Percentiles rank a stretch among this genome's conserved stretches.
Evolutionary conservation across 1,140 invertebrate species (phyloP).

Genomic region (Caenorhabditis brenneri): DNA sequence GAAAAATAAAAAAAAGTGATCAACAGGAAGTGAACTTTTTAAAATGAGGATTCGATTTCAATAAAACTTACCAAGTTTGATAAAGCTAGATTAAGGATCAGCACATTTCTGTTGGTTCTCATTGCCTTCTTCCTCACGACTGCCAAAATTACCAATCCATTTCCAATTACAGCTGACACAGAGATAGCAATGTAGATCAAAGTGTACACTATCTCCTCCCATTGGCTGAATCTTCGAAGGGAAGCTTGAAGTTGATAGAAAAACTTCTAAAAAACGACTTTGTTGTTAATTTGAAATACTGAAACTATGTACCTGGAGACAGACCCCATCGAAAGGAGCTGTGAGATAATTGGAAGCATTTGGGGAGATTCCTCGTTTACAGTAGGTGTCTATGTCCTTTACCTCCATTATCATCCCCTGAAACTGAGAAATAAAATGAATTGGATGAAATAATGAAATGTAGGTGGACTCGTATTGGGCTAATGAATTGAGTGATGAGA

Average conservation of each 20-base stretch:
- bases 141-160: constrained; percentile 69
- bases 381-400: constrained; percentile 63
- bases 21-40: background rate
- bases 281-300: background rate
- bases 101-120: constrained; percentile 71
- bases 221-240: constrained; percentile 61
- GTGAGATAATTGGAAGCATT: constrained; percentile 46
- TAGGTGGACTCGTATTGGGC: background rate
- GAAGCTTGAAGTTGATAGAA: constrained; percentile 62
- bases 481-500: background rate
- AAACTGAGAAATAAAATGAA: constrained; percentile 35
- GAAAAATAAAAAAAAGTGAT: background rate
- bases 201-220: constrained; percentile 68
- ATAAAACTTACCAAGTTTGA: constrained; percentile 70
- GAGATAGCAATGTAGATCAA: constrained; percentile 66
- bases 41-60: background rate
- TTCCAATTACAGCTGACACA: constrained; percentile 67
- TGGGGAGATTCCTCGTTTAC: constrained; percentile 56
- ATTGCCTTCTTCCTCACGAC: constrained; percentile 68
- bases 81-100: constrained; percentile 72
- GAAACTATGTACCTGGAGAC: constrained; percentile 56
- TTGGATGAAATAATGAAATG: background rate
- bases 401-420: constrained; percentile 64
- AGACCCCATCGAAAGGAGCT: constrained; percentile 62
- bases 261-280: constrained; percentile 57